Conservation (phyloP, 2,888 invertebrate species). For the Cryptocephalus primarius region DNA sequence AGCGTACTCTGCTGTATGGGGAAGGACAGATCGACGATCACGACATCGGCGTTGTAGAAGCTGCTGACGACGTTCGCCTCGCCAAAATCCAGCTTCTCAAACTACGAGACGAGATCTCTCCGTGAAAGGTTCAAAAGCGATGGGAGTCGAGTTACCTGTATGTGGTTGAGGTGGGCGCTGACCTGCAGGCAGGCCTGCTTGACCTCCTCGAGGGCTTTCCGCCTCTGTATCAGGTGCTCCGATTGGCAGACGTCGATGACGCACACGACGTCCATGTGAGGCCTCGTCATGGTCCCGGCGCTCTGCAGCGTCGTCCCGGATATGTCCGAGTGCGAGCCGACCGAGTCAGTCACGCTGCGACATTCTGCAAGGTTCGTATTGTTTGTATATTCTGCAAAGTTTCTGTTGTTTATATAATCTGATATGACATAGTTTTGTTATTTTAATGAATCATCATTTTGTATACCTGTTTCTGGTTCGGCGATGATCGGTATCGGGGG, state of each 20-base stretch:
- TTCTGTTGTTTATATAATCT: neutral
- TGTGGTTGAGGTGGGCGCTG: constrained; percentile 71
- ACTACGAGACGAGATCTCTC: constrained; percentile 48
- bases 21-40: constrained; percentile 86
- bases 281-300: constrained; percentile 36
- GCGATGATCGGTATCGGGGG: constrained; percentile 23
- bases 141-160: too few relatives aligned
- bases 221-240: constrained; percentile 61
- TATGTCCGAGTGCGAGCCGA: constrained; percentile 51
- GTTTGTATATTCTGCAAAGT: constrained; percentile 6
- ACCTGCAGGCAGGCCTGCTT: constrained; percentile 66
- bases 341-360: constrained; percentile 45
- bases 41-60: constrained; percentile 98
- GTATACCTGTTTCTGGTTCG: constrained; percentile 29
- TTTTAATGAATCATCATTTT: constrained; percentile 18
- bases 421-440: constrained; percentile 14
- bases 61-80: constrained; percentile 89
- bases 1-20: constrained; percentile 87
- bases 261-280: constrained; percentile 81
- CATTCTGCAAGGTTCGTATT: constrained; percentile 23
- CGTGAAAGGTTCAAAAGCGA: too few relatives aligned
- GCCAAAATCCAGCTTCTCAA: constrained; percentile 95
- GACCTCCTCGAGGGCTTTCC: constrained; percentile 75
- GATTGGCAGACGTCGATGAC: constrained; percentile 67
- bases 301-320: constrained; percentile 42